Base-by-base conservation (phyloP, 2,888 invertebrate genomes). In the Phaonia tiefii region DNA sequence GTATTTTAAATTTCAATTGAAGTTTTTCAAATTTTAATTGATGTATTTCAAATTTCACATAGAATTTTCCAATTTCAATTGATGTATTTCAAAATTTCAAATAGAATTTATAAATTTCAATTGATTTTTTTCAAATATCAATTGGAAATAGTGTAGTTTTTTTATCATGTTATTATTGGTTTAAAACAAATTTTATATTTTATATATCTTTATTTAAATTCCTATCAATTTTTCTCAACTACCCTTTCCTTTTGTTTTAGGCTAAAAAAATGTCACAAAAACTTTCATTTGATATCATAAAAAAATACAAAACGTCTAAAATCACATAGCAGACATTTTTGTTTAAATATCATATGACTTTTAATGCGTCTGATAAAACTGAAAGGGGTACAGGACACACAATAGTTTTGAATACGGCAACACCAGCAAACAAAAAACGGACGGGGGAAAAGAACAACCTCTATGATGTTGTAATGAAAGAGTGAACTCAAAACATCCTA, bases 391-490 rank as follows among this genome's bases (percentile, higher is more conserved):
- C 60, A 31, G 4, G 8, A 31, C 31, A 81, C 75, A 80, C 73
- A 74, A 80, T 80, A 80, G 80, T 76, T 80, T 26, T 58, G 31
- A 8, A 3, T 31, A 31, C 31, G 7, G 42, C 5, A 13, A 65
- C 22, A 69, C 13, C 37, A 8, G n/a, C 39, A 74, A 66, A n/a
- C 44, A 60, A 77, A 65, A 17, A n/a, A n/a, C n/a, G n/a, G n/a
- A n/a, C n/a, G n/a, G n/a, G n/a, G n/a, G n/a, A n/a, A 56, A 65
- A 56, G 76, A 77, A 74, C 72, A n/a, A 81, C 74, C 80, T 78
- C 80, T 78, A 77, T 81, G 80, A 81, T 78, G 70, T 78, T 78
- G 72, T 81, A 81, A 81, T 81, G 74, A 81, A 81, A 81, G 77
- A 74, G n/a, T n/a, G 66, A 54, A 81, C 71, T 66, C 65, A 54